Conservation (phyloP, 1,140 invertebrate species). For the Pectinophora gossypiella region DNA sequence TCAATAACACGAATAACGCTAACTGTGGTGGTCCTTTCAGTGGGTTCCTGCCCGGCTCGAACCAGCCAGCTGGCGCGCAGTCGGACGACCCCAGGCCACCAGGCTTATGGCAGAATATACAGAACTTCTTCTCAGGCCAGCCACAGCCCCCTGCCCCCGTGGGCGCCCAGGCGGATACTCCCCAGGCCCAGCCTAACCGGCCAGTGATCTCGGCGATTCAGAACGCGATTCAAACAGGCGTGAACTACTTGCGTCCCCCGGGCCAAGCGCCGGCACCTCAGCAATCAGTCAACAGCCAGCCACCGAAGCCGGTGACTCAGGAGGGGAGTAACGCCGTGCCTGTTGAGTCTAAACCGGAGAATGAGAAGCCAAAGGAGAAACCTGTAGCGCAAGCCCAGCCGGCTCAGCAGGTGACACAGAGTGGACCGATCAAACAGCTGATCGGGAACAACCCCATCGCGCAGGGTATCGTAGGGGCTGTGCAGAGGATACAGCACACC, state of each 20-base stretch:
- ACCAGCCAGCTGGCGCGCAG: not conserved
- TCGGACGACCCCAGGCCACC: not conserved
- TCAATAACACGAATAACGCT: too few relatives aligned
- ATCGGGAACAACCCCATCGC: slow-evolving; percentile 53
- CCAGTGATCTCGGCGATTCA: slow-evolving; percentile 19
- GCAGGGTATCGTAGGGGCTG: slow-evolving; percentile 40
- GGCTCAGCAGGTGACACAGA: slow-evolving; percentile 5
- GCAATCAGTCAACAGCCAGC: not conserved
- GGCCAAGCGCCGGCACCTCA: slow-evolving; percentile 6
- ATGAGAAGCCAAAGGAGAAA: slow-evolving; percentile 12
- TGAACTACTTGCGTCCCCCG: slow-evolving; percentile 10
- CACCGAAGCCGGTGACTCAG: slow-evolving; percentile 3
- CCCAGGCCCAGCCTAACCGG: slow-evolving; percentile 1
- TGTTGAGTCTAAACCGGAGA: too few relatives aligned
- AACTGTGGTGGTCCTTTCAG: not conserved
- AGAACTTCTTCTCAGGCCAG: not conserved
- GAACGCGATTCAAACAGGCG: slow-evolving; percentile 13
- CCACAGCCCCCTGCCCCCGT: not conserved
- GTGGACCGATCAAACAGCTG: slow-evolving; percentile 45
- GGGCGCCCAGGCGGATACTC: not conserved
- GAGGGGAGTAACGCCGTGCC: slow-evolving; percentile 19
- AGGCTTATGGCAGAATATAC: not conserved
- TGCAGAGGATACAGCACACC: slow-evolving; percentile 41
- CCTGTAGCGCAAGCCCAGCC: slow-evolving; percentile 10
- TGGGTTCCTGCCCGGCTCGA: not conserved